Base-by-base conservation (phyloP, 2,113 vertebrate genomes). In the Erythrocercus mccallii region DNA sequence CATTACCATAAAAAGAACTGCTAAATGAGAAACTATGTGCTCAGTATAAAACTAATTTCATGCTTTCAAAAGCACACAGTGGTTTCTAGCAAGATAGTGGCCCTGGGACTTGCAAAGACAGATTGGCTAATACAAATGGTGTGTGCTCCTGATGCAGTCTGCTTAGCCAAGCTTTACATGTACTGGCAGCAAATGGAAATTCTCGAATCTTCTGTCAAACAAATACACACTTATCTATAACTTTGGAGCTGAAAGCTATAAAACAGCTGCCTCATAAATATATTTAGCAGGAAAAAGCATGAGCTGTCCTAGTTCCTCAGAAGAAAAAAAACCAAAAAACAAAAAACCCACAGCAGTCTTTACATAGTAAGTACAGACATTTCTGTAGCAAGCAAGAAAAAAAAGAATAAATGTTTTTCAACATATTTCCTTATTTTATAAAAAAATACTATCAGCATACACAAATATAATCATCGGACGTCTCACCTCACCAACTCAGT, bases 11-110 rank as follows among this genome's bases (percentile, higher is more conserved):
- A 97, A 98, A 97, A 98, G 95, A 97, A 94, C 94, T 96, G 89
- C 98, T 98, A 98, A 98, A 98, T 97, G 97, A 98, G 97, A 98
- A 98, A 98, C 97, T 98, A 98, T 97, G 97, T 97, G 98, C 96
- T 98, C 94, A 94, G 97, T 97, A 98, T 98, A 98, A 98, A 98
- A 98, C 98, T 98, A 98, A 98, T 98, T 98, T 98, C 98, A 98
- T 98, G 98, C 98, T 98, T 98, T 98, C 98, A 98, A 98, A 98
- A 98, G 98, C 98, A 98, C 98, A 98, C 97, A 97, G 98, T 97
- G 96, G 97, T 97, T 98, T 98, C 97, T 88, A 98, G 97, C 96
- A 95, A 98, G 98, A 98, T 97, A 98, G 98, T 97, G 98, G 97
- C 97, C 97, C 97, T 98, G 98, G 98, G 98, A 98, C 97, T 97